Conservation (phyloP, 37 sponge, comb jelly and placozoan species). For the Beroe forskalii region DNA sequence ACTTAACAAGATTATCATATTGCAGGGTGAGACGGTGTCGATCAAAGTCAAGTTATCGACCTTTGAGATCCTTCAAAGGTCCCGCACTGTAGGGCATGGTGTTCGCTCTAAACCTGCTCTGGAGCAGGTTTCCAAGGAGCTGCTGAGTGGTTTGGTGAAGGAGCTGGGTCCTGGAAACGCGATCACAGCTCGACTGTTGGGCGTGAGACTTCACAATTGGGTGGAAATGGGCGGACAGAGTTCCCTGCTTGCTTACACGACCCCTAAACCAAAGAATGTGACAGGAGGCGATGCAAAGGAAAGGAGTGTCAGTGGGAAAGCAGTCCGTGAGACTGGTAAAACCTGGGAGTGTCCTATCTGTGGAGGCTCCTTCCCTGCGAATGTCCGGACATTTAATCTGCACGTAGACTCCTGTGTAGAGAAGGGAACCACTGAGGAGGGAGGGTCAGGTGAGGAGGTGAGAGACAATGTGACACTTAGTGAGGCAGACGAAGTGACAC, state of each 20-base stretch:
- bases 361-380: not conserved
- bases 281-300: not conserved
- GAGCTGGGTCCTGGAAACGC: not conserved
- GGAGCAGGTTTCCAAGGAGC: not conserved
- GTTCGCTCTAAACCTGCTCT: not conserved
- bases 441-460: too few relatives aligned
- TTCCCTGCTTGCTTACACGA: conserved; percentile 5
- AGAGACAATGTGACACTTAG: too few relatives aligned
- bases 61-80: conserved; percentile 14
- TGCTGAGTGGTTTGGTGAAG: not conserved
- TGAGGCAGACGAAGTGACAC: too few relatives aligned
- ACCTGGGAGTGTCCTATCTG: conserved; percentile 25
- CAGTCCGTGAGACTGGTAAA: too few relatives aligned
- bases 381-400: not conserved
- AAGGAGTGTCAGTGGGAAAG: too few relatives aligned
- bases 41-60: conserved; percentile 1
- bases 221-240: not conserved
- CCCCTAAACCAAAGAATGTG: not conserved
- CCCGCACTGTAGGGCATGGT: not conserved
- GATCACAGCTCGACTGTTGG: not conserved
- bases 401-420: conserved; percentile 16
- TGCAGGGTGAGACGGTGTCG: conserved; percentile 2
- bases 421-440: not conserved
- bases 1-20: not conserved
- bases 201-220: conserved; percentile 3